These are phyloP conservation scores for Takifugu flavidus DNA, from an alignment of 2,113 vertebrate species.

Conservation along the genomic window DNA sequence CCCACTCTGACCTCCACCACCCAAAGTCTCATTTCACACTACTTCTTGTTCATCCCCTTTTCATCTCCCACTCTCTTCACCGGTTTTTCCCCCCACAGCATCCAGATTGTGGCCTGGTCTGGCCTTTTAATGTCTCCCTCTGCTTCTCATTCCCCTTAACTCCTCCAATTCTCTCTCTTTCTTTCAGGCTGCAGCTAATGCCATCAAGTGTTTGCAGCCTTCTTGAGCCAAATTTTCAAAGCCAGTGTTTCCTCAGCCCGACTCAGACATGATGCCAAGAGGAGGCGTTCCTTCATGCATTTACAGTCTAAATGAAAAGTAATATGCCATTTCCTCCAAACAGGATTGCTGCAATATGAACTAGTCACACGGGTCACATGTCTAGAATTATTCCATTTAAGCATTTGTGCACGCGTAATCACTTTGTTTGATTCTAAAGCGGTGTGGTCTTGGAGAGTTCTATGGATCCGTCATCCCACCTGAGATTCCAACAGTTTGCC, in stretches of 20 bases:
- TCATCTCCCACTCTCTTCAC: constrained; percentile 19
- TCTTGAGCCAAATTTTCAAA: constrained; percentile 6
- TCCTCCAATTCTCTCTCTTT: constrained; percentile 26
- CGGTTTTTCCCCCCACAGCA: constrained; percentile 23
- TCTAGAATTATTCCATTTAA: no score
- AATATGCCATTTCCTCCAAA: no score
- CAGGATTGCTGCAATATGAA: no score
- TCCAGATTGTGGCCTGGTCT: constrained; percentile 35
- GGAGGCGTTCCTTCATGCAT: no score
- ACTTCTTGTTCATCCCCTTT: constrained; percentile 42
- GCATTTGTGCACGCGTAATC: no score
- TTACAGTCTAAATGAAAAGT: no score
- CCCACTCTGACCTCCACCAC: constrained; percentile 10
- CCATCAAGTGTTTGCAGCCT: constrained; percentile 45
- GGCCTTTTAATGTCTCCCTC: constrained; percentile 49
- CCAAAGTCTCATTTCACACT: constrained; percentile 51
- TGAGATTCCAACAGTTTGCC: no score
- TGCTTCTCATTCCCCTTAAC: constrained; percentile 32
- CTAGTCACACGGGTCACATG: no score
- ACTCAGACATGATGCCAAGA: not conserved
- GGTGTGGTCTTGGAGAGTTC: no score
- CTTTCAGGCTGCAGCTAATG: constrained; percentile 44
- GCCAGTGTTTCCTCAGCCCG: constrained; percentile 14
- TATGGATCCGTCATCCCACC: no score
- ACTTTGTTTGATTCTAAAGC: no score